Evolutionary conservation across 1,140 invertebrate species (phyloP).

Genomic region (Mizuhopecten yessoensis): DNA sequence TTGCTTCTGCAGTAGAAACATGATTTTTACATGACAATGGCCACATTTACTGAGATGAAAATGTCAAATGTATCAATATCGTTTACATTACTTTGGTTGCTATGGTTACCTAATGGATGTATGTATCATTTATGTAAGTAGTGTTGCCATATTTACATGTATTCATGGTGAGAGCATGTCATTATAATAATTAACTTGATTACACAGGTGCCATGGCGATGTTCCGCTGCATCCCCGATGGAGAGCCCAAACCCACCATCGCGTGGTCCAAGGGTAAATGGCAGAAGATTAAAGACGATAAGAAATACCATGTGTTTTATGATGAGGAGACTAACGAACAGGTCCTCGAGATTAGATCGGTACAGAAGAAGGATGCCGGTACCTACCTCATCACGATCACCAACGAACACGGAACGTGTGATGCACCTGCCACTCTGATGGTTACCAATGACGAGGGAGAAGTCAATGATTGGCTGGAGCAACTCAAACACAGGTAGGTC

Average conservation of each 20-base stretch:
- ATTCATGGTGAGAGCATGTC: too few relatives aligned
- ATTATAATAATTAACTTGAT: neutral
- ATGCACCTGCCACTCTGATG: conserved; percentile 82
- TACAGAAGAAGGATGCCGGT: conserved; percentile 81
- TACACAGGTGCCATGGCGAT: conserved; percentile 76
- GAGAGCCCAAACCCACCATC: conserved; percentile 80
- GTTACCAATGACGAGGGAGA: conserved; percentile 82
- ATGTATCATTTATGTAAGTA: too few relatives aligned
- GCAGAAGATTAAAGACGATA: conserved; percentile 79
- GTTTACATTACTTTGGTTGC: too few relatives aligned
- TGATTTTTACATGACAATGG: too few relatives aligned
- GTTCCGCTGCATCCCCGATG: conserved; percentile 79
- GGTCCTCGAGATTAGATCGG: conserved; percentile 80
- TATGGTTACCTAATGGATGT: too few relatives aligned
- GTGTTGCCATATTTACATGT: too few relatives aligned
- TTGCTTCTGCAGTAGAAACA: neutral
- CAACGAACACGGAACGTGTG: conserved; percentile 81
- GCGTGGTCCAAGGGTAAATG: conserved; percentile 83
- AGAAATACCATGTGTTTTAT: conserved; percentile 75
- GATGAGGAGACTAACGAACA: conserved; percentile 79
- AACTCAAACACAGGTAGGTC: conserved; percentile 81
- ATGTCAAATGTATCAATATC: too few relatives aligned
- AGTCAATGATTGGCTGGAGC: conserved; percentile 81
- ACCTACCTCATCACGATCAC: conserved; percentile 81
- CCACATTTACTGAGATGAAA: too few relatives aligned